A percentile compares a stretch with the other conserved stretches of the same genome.
Conservation (phyloP, 2,797 vertebrate genomes). For the Lutra lutra region DNA sequence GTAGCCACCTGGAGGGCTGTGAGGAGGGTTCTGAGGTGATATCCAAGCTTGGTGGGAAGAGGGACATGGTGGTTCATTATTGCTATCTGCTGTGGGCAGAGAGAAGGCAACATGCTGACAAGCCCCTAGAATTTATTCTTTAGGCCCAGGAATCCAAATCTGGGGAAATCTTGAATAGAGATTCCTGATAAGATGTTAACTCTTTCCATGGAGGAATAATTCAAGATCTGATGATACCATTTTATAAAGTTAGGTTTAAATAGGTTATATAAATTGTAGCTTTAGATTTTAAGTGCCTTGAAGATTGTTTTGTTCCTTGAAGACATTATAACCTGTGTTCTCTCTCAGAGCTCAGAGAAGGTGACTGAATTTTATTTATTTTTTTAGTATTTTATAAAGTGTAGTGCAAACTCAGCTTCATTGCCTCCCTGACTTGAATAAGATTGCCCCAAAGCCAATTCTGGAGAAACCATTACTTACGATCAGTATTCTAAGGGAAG, state of each 20-base stretch:
- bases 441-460: background rate
- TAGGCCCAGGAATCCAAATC: background rate
- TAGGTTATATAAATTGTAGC: background rate
- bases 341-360: background rate
- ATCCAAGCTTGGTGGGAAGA: background rate
- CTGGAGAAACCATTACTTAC: background rate
- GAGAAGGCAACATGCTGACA: background rate
- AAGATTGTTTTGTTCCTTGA: background rate
- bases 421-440: background rate
- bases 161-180: background rate
- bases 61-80: background rate
- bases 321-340: background rate
- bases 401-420: background rate
- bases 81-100: background rate
- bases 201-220: background rate
- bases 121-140: background rate
- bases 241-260: background rate
- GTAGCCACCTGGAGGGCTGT: background rate
- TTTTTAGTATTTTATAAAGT: background rate
- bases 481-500: background rate
- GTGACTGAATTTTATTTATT: background rate
- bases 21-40: background rate
- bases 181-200: slow-evolving; percentile 26
- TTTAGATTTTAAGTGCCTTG: background rate
- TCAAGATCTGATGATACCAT: background rate